A percentile compares a stretch with the other conserved stretches of the same genome.
Conservation (phyloP, 2,797 vertebrate genomes). For the Limnodromus scolopaceus region DNA sequence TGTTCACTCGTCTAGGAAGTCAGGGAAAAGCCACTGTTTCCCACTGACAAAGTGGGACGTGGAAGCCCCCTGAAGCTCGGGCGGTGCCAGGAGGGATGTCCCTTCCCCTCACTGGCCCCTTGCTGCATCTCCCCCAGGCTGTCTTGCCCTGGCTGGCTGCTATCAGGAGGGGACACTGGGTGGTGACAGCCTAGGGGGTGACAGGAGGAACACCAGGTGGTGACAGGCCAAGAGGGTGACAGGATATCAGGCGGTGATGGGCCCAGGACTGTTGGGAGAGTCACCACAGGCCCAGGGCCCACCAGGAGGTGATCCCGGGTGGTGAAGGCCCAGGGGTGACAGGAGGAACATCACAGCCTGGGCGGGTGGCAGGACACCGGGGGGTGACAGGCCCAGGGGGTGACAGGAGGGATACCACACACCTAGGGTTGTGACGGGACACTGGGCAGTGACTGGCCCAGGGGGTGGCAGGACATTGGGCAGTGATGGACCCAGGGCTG, state of each 20-base stretch:
- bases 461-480: not conserved
- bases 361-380: no score
- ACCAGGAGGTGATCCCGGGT: not conserved
- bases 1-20: rapidly evolving
- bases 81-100: not conserved
- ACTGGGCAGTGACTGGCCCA: no score
- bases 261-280: not conserved
- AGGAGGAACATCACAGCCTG: not conserved
- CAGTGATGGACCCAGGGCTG: not conserved
- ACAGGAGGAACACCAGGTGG: rapidly evolving
- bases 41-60: rapidly evolving
- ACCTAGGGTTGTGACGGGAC: not conserved
- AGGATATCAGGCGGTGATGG: rapidly evolving
- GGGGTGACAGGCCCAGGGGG: rapidly evolving
- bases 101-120: not conserved
- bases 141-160: not conserved
- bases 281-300: not conserved
- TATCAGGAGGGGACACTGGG: not conserved
- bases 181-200: not conserved
- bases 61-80: rapidly evolving
- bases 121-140: not conserved
- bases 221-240: not conserved
- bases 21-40: not conserved
- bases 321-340: not conserved
- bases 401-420: not conserved